These are phyloP conservation scores for Tetrapedia diversipes DNA, from an alignment of 2,888 invertebrate species.

Conservation along the genomic window DNA sequence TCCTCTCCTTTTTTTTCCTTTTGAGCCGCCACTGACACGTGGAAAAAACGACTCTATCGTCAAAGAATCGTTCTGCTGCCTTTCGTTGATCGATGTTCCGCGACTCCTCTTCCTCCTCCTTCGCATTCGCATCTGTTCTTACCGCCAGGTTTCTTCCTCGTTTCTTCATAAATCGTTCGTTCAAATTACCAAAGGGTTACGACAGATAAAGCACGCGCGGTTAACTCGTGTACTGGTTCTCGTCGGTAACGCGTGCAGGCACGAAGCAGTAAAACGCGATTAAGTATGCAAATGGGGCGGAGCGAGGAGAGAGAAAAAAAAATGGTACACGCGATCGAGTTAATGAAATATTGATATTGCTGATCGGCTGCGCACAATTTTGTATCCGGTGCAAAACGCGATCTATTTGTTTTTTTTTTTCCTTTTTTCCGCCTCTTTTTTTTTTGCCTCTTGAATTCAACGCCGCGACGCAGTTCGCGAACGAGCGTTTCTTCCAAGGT, in stretches of 20 bases:
- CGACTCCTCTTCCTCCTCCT: no score
- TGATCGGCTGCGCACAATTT: neutral
- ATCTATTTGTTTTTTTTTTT: neutral
- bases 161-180: neutral
- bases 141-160: neutral
- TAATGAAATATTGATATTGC: constrained; percentile 35
- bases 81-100: constrained; percentile 1
- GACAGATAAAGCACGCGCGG: neutral
- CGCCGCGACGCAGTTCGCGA: neutral
- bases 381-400: neutral
- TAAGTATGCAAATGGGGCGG: constrained; percentile 26
- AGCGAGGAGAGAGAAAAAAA: no score
- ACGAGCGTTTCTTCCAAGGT: constrained; percentile 2
- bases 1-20: neutral
- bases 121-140: neutral
- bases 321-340: neutral
- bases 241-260: neutral
- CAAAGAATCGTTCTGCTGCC: constrained; percentile 5
- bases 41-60: neutral
- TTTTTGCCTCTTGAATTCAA: neutral
- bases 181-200: neutral
- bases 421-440: no score
- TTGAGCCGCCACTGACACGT: neutral
- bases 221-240: neutral
- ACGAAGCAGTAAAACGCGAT: constrained; percentile 3